phyloP scores from a whole-genome alignment of 2,888 invertebrate genomes.

The Agrochola litura region DNA sequence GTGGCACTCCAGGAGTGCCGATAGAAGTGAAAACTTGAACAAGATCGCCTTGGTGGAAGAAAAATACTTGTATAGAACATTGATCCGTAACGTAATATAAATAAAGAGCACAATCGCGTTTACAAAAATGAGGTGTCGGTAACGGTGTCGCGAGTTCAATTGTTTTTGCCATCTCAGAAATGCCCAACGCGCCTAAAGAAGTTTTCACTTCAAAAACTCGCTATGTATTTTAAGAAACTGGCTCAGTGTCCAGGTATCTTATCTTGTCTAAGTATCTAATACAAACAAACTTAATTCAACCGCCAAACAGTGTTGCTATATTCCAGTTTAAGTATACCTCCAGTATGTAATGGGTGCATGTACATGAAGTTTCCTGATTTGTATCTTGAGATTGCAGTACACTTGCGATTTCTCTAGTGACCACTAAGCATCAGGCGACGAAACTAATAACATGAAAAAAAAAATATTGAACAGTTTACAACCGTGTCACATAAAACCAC shows the following conservation, averaged over 20 bases:
- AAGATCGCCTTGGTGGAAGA: too few relatives aligned
- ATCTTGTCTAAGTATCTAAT: too few relatives aligned
- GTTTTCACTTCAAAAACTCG: neutral
- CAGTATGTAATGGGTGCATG: neutral
- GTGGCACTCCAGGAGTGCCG: too few relatives aligned
- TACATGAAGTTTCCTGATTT: neutral
- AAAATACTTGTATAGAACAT: too few relatives aligned
- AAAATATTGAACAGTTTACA: neutral
- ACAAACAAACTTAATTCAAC: conserved; percentile 1
- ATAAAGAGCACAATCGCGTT: too few relatives aligned
- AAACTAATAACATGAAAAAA: neutral
- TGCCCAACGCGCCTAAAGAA: too few relatives aligned
- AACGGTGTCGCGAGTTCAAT: too few relatives aligned
- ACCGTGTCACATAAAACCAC: neutral
- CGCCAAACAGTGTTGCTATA: neutral
- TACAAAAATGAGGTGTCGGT: too few relatives aligned
- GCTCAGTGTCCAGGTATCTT: neutral
- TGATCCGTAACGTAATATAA: too few relatives aligned
- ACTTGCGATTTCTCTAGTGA: neutral
- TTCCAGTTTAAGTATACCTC: neutral
- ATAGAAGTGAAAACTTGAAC: too few relatives aligned
- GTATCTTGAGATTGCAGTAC: neutral
- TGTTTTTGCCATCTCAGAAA: too few relatives aligned
- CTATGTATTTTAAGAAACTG: neutral
- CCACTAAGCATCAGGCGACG: neutral